Conservation (phyloP, 2,797 vertebrate genomes). For the Toxotes lorentzi region DNA sequence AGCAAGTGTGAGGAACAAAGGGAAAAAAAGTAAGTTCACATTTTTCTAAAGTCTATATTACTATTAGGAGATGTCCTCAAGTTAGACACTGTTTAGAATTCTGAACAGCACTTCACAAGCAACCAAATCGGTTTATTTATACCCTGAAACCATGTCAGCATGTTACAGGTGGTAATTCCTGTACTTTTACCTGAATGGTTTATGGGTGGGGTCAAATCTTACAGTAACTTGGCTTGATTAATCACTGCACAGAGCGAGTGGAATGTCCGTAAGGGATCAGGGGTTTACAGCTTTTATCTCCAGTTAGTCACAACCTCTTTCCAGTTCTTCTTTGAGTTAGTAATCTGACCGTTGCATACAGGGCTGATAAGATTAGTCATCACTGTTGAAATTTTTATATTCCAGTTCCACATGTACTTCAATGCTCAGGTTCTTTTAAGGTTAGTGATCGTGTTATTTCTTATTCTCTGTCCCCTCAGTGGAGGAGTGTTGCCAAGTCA, state of each 20-base stretch:
- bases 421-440: neutral
- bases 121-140: slow-evolving; percentile 26
- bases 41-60: neutral
- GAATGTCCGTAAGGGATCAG: slow-evolving; percentile 11
- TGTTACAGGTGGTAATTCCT: slow-evolving; percentile 11
- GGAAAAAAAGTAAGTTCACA: slow-evolving; percentile 72
- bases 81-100: slow-evolving; percentile 6
- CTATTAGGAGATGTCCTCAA: neutral
- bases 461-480: slow-evolving; percentile 55
- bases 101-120: slow-evolving; percentile 15
- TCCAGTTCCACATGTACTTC: slow-evolving; percentile 1
- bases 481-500: slow-evolving; percentile 85
- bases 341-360: neutral
- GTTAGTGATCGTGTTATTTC: slow-evolving; percentile 26
- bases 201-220: slow-evolving; percentile 3
- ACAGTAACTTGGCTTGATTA: neutral
- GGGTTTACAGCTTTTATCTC: slow-evolving; percentile 48
- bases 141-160: neutral
- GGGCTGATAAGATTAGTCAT: slow-evolving; percentile 16
- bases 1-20: slow-evolving; percentile 81
- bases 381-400: neutral
- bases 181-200: slow-evolving; percentile 1
- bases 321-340: neutral
- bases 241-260: neutral
- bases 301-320: slow-evolving; percentile 16